Evolutionary conservation across 2,888 invertebrate genomes (phyloP).

Genomic region (Zootermopsis nevadensis): DNA sequence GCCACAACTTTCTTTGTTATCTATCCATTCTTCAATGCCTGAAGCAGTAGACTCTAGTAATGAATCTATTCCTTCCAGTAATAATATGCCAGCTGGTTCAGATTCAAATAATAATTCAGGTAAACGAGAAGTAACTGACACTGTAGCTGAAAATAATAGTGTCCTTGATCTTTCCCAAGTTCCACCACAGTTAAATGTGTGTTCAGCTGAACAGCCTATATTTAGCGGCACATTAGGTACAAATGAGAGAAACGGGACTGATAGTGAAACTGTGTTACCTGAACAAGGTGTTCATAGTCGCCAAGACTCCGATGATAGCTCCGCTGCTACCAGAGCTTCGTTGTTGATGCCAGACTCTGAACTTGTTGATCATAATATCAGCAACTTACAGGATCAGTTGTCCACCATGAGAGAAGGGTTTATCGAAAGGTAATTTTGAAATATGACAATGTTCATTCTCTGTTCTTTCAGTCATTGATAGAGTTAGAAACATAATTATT

Average conservation of each 20-base stretch:
- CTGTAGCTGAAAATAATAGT: background rate
- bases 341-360: conserved; percentile 35
- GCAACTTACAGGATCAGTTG: conserved; percentile 59
- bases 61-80: conserved; percentile 14
- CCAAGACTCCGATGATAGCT: background rate
- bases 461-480: too few species aligned
- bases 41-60: conserved; percentile 3
- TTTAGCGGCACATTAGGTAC: background rate
- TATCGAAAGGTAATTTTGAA: conserved; percentile 64
- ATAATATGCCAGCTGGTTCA: background rate
- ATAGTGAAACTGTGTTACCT: background rate
- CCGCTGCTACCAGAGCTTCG: conserved; percentile 3
- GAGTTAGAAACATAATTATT: too few species aligned
- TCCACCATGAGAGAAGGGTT: conserved; percentile 69
- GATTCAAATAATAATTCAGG: background rate
- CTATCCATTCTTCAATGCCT: conserved; percentile 36
- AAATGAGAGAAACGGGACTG: conserved; percentile 25
- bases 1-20: conserved; percentile 35
- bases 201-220: conserved; percentile 14
- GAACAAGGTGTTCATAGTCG: conserved; percentile 26
- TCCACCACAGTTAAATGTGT: background rate
- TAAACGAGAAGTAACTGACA: background rate
- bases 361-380: conserved; percentile 45
- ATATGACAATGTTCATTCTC: background rate
- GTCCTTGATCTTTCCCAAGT: conserved; percentile 37